phyloP scores from a whole-genome alignment of 2,888 invertebrate genomes.

The Melieria crassipennis region DNA sequence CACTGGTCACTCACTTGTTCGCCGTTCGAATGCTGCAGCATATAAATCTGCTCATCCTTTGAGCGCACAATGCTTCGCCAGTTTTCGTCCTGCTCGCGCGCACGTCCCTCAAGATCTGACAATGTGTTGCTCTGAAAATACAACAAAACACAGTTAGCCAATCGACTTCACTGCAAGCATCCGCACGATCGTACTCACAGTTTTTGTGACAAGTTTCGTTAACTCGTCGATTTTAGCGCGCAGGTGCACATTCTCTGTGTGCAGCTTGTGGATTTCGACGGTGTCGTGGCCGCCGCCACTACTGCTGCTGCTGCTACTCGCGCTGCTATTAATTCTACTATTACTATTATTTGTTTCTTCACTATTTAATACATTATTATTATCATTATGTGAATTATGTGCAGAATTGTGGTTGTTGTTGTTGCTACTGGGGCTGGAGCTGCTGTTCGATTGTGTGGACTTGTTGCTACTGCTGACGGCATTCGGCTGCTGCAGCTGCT shows the following conservation, averaged over 20 bases:
- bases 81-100: conserved; percentile 63
- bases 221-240: conserved; percentile 75
- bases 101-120: conserved; percentile 62
- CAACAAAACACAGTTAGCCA: not conserved
- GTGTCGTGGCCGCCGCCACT: conserved; percentile 45
- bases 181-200: conserved; percentile 69
- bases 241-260: conserved; percentile 73
- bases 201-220: conserved; percentile 79
- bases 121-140: conserved; percentile 60
- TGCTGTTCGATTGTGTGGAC: conserved; percentile 58
- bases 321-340: conserved; percentile 57
- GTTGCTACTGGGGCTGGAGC: conserved; percentile 48
- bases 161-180: conserved; percentile 3
- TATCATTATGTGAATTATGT: conserved; percentile 51
- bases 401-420: conserved; percentile 42
- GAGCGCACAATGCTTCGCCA: conserved; percentile 63
- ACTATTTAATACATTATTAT: conserved; percentile 37
- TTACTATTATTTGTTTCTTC: conserved; percentile 51
- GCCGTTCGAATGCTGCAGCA: conserved; percentile 63
- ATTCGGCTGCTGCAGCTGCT: conserved; percentile 45
- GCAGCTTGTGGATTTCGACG: conserved; percentile 62
- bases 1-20: conserved; percentile 54
- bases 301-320: conserved; percentile 46
- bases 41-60: conserved; percentile 62
- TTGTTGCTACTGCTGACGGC: conserved; percentile 56